Percentiles rank a stretch among this genome's conserved stretches.
Evolutionary conservation across 2,113 vertebrate species (phyloP).

Genomic region (Pelobates fuscus): DNA sequence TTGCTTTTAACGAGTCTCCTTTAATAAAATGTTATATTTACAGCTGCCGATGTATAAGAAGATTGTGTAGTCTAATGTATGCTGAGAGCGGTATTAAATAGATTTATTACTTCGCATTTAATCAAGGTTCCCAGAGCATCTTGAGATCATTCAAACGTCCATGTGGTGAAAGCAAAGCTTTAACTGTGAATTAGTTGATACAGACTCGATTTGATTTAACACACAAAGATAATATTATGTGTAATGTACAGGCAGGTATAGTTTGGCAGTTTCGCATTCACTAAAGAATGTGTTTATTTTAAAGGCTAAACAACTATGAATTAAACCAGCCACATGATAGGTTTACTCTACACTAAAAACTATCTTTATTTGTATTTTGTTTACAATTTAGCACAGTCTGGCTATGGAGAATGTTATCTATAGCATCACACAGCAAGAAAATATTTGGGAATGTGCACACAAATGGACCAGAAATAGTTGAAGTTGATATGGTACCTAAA

Average conservation of each 20-base stretch:
- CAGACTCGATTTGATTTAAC: background rate
- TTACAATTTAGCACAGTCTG: background rate
- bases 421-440: background rate
- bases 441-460: background rate
- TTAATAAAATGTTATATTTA: conserved; percentile 30
- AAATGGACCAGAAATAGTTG: too few species aligned
- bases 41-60: conserved; percentile 6
- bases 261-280: background rate
- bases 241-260: conserved; percentile 5
- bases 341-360: background rate
- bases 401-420: background rate
- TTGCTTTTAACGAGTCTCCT: background rate
- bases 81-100: conserved; percentile 15
- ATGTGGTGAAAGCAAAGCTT: conserved; percentile 14
- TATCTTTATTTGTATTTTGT: background rate
- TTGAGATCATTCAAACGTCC: background rate
- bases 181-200: conserved; percentile 12
- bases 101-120: conserved; percentile 28
- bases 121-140: conserved; percentile 7
- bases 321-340: background rate
- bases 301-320: background rate
- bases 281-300: conserved; percentile 9
- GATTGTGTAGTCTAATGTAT: conserved; percentile 1
- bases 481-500: too few species aligned
- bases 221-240: conserved; percentile 23